phyloP scores from a whole-genome alignment of 2,888 invertebrate genomes.

The Caenorhabditis drosophilae region DNA sequence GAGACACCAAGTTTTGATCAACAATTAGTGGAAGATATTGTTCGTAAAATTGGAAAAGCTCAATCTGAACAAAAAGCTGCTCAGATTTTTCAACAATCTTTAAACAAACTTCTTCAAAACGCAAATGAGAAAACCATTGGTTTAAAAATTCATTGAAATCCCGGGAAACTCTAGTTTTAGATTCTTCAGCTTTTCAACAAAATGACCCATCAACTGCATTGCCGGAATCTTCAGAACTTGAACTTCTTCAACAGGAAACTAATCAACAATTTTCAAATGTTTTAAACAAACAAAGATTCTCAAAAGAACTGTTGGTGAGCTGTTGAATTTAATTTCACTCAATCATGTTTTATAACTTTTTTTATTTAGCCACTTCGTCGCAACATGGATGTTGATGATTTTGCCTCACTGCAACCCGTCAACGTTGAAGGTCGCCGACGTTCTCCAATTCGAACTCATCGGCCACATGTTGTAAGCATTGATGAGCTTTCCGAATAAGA shows the following conservation, averaged over 20 bases:
- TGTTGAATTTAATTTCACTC: neutral
- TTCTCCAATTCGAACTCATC: constrained; percentile 48
- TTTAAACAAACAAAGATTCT: constrained; percentile 34
- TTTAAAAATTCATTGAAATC: neutral
- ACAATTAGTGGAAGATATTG: constrained; percentile 38
- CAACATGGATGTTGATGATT: constrained; percentile 20
- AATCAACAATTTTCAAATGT: constrained; percentile 30
- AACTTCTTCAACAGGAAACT: constrained; percentile 20
- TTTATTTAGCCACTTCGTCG: constrained; percentile 30
- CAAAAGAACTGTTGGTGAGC: constrained; percentile 47
- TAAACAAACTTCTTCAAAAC: constrained; percentile 39
- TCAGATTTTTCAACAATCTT: constrained; percentile 48
- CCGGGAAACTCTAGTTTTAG: constrained; percentile 9
- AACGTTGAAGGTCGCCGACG: constrained; percentile 46
- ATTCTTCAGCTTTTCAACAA: constrained; percentile 11
- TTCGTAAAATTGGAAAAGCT: constrained; percentile 48
- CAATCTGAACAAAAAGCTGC: constrained; percentile 46
- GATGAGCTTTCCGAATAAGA: constrained; percentile 30
- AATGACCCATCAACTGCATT: constrained; percentile 31
- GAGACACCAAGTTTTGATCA: constrained; percentile 30
- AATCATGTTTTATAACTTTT: neutral
- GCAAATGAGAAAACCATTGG: constrained; percentile 36
- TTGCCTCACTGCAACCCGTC: constrained; percentile 35
- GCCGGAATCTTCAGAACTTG: constrained; percentile 10
- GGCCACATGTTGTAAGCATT: constrained; percentile 57